phyloP scores from a whole-genome alignment of 2,888 invertebrate genomes.

The Cantharis rustica region DNA sequence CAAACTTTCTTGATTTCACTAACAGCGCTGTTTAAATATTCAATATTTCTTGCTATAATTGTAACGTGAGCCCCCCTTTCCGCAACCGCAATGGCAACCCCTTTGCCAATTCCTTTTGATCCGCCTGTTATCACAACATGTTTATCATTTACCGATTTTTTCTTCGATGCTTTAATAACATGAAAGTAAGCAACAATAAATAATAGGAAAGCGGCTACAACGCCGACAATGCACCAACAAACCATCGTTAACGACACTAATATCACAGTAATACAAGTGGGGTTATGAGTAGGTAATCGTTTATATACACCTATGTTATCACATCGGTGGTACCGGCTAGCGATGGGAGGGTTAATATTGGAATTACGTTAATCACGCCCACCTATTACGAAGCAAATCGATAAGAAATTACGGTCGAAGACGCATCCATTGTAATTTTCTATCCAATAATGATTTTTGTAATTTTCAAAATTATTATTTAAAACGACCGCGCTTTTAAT shows the following conservation, averaged over 20 bases:
- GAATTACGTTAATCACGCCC: neutral
- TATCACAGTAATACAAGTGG: too few relatives aligned
- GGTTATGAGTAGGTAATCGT: neutral
- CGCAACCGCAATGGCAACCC: slow-evolving; percentile 77
- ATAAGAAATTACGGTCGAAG: neutral
- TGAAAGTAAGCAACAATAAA: neutral
- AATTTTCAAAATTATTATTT: neutral
- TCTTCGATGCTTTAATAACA: neutral
- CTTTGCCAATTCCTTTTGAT: slow-evolving; percentile 93
- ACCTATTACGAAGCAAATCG: neutral
- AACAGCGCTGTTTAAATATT: slow-evolving; percentile 68
- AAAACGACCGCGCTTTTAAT: neutral
- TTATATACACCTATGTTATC: neutral
- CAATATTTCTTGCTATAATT: slow-evolving; percentile 81
- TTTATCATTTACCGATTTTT: slow-evolving; percentile 54
- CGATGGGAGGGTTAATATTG: neutral
- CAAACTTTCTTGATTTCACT: slow-evolving; percentile 61
- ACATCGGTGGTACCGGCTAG: neutral
- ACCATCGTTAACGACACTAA: neutral
- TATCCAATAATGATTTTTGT: neutral
- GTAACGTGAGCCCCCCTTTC: slow-evolving; percentile 87
- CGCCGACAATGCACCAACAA: neutral
- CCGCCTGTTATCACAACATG: slow-evolving; percentile 88
- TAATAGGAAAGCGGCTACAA: neutral
- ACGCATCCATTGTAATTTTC: neutral